A percentile compares a stretch with the other conserved stretches of the same genome.
Evolutionary conservation across 2,888 invertebrate genomes (phyloP).

Genomic region (Xestia rhomboidea): DNA sequence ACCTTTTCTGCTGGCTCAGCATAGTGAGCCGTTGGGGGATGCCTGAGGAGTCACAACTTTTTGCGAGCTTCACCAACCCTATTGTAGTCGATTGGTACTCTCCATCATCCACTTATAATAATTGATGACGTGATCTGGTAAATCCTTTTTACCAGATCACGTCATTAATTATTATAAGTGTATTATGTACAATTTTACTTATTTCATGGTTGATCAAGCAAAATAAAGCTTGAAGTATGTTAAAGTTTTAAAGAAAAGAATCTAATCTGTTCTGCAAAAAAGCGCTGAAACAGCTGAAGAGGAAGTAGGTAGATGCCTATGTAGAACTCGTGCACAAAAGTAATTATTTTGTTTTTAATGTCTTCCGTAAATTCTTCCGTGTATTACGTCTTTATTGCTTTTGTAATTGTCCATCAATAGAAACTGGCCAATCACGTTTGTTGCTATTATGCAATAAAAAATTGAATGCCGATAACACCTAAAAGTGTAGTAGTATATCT

Average conservation of each 20-base stretch:
- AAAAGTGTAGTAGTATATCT: not conserved
- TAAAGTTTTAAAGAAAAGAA: no score
- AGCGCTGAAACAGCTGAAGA: not conserved
- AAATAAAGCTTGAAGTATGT: not conserved
- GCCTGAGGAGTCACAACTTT: no score
- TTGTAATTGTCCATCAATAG: conserved; percentile 23
- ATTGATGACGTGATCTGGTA: no score
- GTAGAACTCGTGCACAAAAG: conserved; percentile 27
- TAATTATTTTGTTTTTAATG: conserved; percentile 26
- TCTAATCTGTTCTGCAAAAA: no score
- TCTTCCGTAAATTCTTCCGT: conserved; percentile 42
- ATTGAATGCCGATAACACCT: not conserved
- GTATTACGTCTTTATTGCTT: conserved; percentile 40
- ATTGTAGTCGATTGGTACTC: no score
- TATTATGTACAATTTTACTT: no score
- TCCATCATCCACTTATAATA: no score
- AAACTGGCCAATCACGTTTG: not conserved
- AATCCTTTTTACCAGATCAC: no score
- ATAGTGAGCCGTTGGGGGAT: no score
- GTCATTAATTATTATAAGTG: no score
- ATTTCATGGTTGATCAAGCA: not conserved
- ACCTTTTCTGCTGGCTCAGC: no score
- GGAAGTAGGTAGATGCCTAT: not conserved
- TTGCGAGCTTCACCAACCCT: no score
- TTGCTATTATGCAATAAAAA: conserved; percentile 13